phyloP scores from a whole-genome alignment of 2,888 invertebrate species.

The Tridacna crocea region DNA sequence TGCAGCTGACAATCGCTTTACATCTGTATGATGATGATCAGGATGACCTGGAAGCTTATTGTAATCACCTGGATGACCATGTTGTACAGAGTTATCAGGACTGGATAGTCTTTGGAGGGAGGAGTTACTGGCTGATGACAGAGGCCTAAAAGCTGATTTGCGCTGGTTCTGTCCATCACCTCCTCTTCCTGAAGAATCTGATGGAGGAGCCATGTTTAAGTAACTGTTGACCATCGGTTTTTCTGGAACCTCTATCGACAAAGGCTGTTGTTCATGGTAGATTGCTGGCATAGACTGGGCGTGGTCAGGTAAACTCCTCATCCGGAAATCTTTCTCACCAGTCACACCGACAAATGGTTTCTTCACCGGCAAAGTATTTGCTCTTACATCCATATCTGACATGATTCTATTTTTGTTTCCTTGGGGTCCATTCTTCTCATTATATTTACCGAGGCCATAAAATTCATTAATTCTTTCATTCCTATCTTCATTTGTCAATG shows the following conservation, averaged over 20 bases:
- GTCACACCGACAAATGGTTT: constrained; percentile 54
- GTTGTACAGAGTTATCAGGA: constrained; percentile 30
- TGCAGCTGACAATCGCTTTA: constrained; percentile 58
- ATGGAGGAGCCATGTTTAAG: constrained; percentile 27
- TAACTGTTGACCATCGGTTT: constrained; percentile 42
- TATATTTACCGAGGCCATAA: constrained; percentile 59
- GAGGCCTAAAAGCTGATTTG: constrained; percentile 71
- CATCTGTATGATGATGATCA: constrained; percentile 58
- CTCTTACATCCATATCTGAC: constrained; percentile 58
- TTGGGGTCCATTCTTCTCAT: constrained; percentile 39
- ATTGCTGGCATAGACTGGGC: constrained; percentile 63
- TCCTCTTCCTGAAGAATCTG: neutral
- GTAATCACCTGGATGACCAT: constrained; percentile 46
- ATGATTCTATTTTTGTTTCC: constrained; percentile 39
- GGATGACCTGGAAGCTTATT: constrained; percentile 37
- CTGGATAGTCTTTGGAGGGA: constrained; percentile 49
- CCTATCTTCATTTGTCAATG: constrained; percentile 57
- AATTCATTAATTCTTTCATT: constrained; percentile 56
- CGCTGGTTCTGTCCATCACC: constrained; percentile 37
- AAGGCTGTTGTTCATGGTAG: constrained; percentile 53
- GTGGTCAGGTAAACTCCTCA: constrained; percentile 59
- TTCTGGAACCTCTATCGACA: constrained; percentile 37
- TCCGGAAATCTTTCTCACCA: constrained; percentile 60
- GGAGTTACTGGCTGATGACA: constrained; percentile 48
- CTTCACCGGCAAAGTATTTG: constrained; percentile 47